A percentile compares a stretch with the other conserved stretches of the same genome.
phyloP scores from a whole-genome alignment of 2,888 invertebrate species.

The Chloroclysta siterata region DNA sequence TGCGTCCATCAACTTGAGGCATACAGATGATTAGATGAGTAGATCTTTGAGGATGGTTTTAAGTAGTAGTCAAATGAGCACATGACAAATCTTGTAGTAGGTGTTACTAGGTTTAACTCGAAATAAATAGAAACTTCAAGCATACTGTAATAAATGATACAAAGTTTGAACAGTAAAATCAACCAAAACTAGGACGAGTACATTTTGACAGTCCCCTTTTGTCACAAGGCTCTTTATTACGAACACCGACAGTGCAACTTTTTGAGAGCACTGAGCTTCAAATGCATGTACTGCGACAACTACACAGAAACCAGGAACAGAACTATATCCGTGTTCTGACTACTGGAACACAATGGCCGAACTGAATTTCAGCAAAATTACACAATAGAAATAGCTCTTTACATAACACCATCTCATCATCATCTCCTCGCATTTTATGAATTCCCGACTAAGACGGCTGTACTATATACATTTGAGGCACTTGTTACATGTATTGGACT shows the following conservation, averaged over 20 bases:
- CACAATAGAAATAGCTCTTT: background rate
- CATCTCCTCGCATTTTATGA: too few species aligned
- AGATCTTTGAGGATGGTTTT: too few species aligned
- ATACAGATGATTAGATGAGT: too few species aligned
- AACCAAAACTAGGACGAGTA: background rate
- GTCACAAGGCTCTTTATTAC: constrained; percentile 11
- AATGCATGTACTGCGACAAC: background rate
- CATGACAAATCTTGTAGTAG: too few species aligned
- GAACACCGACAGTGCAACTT: constrained; percentile 3
- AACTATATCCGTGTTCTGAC: background rate
- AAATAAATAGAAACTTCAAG: background rate
- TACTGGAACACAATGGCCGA: constrained; percentile 1
- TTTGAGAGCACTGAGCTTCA: background rate
- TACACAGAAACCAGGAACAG: constrained; percentile 5
- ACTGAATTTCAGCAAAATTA: constrained; percentile 1
- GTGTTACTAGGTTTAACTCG: too few species aligned
- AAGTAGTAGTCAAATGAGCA: too few species aligned
- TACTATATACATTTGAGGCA: too few species aligned
- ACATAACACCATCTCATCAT: background rate
- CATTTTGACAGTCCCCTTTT: constrained; percentile 1
- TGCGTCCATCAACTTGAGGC: too few species aligned
- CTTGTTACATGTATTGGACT: too few species aligned
- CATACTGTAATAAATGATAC: background rate
- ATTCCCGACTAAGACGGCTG: too few species aligned
- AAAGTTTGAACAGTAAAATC: constrained; percentile 6